These are phyloP conservation scores for Cacoxenus indagator DNA, from an alignment of 2,888 invertebrate species.

Conservation along the genomic window DNA sequence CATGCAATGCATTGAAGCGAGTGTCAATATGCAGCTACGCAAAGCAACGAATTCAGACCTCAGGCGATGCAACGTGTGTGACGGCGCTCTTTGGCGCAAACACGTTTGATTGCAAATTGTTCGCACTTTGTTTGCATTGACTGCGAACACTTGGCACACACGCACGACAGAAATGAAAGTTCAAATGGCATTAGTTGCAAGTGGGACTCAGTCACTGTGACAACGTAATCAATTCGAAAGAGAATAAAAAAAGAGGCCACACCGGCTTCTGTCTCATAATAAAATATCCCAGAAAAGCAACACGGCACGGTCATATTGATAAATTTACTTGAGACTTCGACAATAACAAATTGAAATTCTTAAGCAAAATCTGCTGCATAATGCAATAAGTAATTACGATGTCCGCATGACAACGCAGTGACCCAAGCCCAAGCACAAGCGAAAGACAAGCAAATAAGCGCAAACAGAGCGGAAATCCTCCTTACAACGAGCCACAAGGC, in stretches of 20 bases:
- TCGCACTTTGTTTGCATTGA: background rate
- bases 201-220: no score
- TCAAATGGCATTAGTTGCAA: background rate
- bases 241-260: background rate
- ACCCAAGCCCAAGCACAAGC: background rate
- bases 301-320: no score
- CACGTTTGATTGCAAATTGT: conserved; percentile 3
- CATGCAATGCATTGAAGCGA: background rate
- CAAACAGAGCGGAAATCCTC: conserved; percentile 54
- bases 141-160: background rate
- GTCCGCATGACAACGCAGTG: conserved; percentile 41
- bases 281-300: no score
- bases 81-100: background rate
- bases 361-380: conserved; percentile 37
- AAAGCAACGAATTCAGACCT: background rate
- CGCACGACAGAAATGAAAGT: background rate
- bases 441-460: background rate
- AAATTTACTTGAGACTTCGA: background rate
- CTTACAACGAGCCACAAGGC: conserved; percentile 40
- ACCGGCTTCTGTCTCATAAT: no score
- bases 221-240: background rate
- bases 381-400: conserved; percentile 48
- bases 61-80: background rate
- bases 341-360: background rate
- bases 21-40: background rate